Base-by-base conservation (phyloP, 2,797 vertebrate genomes). In the Buceros bicornis region DNA sequence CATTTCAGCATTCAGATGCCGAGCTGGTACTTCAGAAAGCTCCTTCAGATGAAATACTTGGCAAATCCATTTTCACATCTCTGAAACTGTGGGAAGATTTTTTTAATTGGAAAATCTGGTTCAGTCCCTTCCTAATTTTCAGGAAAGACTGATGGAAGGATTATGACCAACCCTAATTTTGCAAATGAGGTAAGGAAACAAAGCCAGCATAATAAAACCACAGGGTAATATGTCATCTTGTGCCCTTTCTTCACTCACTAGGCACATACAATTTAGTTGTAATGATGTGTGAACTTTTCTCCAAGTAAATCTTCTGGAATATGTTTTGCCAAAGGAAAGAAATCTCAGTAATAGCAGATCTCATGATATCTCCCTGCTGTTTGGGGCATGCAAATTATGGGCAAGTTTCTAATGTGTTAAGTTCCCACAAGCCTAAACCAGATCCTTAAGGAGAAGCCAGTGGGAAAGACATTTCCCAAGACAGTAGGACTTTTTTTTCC, bases 141-240 rank as follows among this genome's bases (percentile, higher is more conserved):
- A 87, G 83, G 86, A 91, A 95, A 92, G 88, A 81, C 61, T 94
- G 81, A 90, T 90, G 90, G 83, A 87, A 87, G 83, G 90, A 95
- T 97, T 95, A 94, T 90, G 88, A 92, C 94, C 94, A 89, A 67
- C 88, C 92, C 40, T 95, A 85, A 92, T 96, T 97, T 96, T 97
- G 95, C 88, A 96, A 97, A 95, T 95, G 92, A 95, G 20, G 88
- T 94, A 96, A 82, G 64, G 78, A 89, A 89, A 61, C 26, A 96
- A 92, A 95, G 65, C 74, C 65, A 37, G 50, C 74, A 56, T 78
- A 92, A 92, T 50, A 87, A 94, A 97, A 92, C 91, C 92, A 82
- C 88, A 92, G 65, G 37, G 51, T 92, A 85, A 89, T 94, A 72
- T 85, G 95, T 95, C 88, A 94, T 94, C 93, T 87, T 42, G 6